Conservation (phyloP, 2,797 vertebrate species). For the Halcyon smyrnensis region DNA sequence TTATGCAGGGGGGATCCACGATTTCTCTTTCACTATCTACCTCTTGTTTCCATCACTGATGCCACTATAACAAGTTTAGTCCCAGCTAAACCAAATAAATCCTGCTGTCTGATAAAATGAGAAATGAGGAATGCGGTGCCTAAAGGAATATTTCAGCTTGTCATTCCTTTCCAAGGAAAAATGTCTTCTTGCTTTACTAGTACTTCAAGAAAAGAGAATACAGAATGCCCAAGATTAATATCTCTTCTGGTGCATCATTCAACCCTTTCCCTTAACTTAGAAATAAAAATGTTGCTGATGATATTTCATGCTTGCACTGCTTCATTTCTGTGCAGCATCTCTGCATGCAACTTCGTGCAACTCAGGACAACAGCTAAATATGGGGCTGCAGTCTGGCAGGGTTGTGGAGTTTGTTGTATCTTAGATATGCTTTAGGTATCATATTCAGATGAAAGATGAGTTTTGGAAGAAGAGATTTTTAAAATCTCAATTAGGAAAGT, state of each 20-base stretch:
- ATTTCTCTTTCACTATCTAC: not conserved
- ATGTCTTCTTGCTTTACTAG: constrained; percentile 35
- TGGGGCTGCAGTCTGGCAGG: not conserved
- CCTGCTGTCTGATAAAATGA: constrained; percentile 29
- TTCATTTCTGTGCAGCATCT: not conserved
- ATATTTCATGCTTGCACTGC: not conserved
- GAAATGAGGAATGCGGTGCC: constrained; percentile 42
- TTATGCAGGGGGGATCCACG: not conserved
- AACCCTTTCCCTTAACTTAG: not conserved
- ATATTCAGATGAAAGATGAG: not conserved
- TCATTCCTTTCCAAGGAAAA: constrained; percentile 36
- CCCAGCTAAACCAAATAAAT: constrained; percentile 36
- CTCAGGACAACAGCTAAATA: not conserved
- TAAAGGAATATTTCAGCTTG: constrained; percentile 55
- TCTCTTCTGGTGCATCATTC: constrained; percentile 19
- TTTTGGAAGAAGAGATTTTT: not conserved
- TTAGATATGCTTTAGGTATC: not conserved
- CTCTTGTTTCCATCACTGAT: not conserved
- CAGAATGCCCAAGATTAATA: constrained; percentile 33
- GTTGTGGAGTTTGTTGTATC: not conserved
- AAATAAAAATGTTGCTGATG: constrained; percentile 27
- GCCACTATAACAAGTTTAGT: not conserved
- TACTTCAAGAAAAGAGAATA: constrained; percentile 17
- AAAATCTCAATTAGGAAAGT: not conserved
- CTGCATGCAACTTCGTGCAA: not conserved